Evolutionary conservation across 2,113 vertebrate genomes (phyloP), one percentile per base, ranked within the genome.

Genomic region (Macquaria australasica): DNA sequence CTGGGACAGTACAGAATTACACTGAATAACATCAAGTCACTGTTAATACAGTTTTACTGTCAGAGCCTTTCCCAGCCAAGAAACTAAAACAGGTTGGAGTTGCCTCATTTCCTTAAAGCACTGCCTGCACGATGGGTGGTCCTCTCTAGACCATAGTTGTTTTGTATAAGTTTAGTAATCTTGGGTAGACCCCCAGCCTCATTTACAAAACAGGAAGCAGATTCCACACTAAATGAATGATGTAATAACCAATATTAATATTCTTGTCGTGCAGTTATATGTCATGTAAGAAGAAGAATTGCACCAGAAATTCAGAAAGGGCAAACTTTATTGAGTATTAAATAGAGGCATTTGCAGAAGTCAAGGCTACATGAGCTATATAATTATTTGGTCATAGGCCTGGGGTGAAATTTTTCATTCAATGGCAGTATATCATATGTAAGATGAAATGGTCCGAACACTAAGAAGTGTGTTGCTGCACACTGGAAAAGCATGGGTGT

Each of bases 1-100:
- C 43, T 82, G 59, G 45, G 68, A 82, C 73, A 56, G 62, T 25
- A 53, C 12, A 75, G 77, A 88, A 81, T 75, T 71, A 67, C 75
- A 86, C 66, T 28, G 56, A 83, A 64, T 68, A 82, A 77, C 45
- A 71, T 70, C 45, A 75, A 77, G 75, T 76, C 76, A 63, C 75
- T 68, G 45, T 69, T 45, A 50, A 45, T 56, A 21, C 50, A 66
- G 55, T 71, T 23, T 70, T 21, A 25, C 66, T 79, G 59, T 64
- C 62, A 77, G 34, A 78, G 67, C 25, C 14, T 75, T 50, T 72
- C 8, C 6, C 8, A 31, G 25, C 60, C 37, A 50, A 62, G 43
- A 67, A 76, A 51, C 34, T 59, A 3, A 77, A 73, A 39, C 21
- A 55, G n/a, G 51, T 39, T 66, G 39, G 31, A 43, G 20, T 23